phyloP scores from a whole-genome alignment of 2,113 vertebrate species.

The Anguilla rostrata region DNA sequence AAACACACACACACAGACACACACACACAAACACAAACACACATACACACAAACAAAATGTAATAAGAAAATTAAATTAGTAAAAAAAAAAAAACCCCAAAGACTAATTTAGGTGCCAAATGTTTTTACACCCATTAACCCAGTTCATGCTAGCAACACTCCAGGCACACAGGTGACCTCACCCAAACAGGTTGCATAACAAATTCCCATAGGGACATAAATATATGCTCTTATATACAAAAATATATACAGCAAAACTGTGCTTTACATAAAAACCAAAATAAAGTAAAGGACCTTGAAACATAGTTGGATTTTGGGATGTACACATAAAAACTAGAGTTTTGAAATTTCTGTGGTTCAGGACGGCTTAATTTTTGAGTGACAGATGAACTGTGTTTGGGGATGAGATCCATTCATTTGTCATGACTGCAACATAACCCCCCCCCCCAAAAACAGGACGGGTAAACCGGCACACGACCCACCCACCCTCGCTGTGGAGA shows the following conservation, averaged over 20 bases:
- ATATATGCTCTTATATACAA: constrained; percentile 52
- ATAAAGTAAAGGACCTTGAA: background rate
- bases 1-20: too few relatives aligned
- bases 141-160: constrained; percentile 33
- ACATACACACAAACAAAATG: background rate
- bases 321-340: background rate
- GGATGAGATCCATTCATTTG: background rate
- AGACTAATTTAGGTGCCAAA: background rate
- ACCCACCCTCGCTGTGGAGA: background rate
- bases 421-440: background rate
- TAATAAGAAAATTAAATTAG: background rate
- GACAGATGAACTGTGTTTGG: background rate
- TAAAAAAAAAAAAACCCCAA: background rate
- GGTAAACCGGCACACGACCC: background rate
- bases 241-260: constrained; percentile 51
- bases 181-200: constrained; percentile 53
- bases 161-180: constrained; percentile 43
- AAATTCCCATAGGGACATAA: constrained; percentile 62
- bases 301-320: background rate
- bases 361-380: background rate
- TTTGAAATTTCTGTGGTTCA: background rate
- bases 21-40: too few relatives aligned
- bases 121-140: constrained; percentile 32
- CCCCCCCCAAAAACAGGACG: background rate
- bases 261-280: constrained; percentile 17